phyloP scores from a whole-genome alignment of 2,113 vertebrate species.

The Plectropomus leopardus region DNA sequence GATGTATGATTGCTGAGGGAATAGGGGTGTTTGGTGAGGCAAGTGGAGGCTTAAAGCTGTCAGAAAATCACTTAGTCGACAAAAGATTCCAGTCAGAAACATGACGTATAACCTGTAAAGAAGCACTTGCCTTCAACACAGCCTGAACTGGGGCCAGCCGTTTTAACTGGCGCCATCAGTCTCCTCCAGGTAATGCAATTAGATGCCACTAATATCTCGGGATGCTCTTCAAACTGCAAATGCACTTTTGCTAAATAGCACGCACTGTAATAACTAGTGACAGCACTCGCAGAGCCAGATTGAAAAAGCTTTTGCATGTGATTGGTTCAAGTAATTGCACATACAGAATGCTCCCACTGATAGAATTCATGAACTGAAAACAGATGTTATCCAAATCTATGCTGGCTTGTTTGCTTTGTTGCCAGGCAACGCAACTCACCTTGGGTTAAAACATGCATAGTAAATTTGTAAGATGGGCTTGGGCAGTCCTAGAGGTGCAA shows the following conservation, averaged over 20 bases:
- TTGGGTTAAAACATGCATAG: constrained; percentile 46
- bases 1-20: constrained; percentile 70
- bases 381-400: constrained; percentile 68
- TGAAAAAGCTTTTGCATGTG: constrained; percentile 78
- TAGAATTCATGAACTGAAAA: constrained; percentile 74
- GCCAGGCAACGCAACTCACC: constrained; percentile 66
- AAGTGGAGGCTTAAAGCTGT: constrained; percentile 79
- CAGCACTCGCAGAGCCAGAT: constrained; percentile 80
- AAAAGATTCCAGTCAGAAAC: constrained; percentile 85
- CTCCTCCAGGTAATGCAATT: constrained; percentile 90
- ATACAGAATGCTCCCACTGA: constrained; percentile 63
- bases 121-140: constrained; percentile 86
- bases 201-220: constrained; percentile 88
- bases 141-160: constrained; percentile 81
- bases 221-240: constrained; percentile 89
- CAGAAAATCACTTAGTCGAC: constrained; percentile 87
- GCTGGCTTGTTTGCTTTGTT: constrained; percentile 67
- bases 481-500: constrained; percentile 16
- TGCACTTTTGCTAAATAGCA: constrained; percentile 87
- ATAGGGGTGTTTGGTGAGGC: constrained; percentile 62
- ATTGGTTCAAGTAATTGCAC: constrained; percentile 79
- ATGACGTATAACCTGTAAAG: constrained; percentile 86
- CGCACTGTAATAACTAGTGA: constrained; percentile 85
- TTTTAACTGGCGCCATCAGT: constrained; percentile 89
- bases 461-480: constrained; percentile 32